These are phyloP conservation scores for Drosophila ficusphila DNA, from an alignment of 1,140 invertebrate species.

Conservation along the genomic window DNA sequence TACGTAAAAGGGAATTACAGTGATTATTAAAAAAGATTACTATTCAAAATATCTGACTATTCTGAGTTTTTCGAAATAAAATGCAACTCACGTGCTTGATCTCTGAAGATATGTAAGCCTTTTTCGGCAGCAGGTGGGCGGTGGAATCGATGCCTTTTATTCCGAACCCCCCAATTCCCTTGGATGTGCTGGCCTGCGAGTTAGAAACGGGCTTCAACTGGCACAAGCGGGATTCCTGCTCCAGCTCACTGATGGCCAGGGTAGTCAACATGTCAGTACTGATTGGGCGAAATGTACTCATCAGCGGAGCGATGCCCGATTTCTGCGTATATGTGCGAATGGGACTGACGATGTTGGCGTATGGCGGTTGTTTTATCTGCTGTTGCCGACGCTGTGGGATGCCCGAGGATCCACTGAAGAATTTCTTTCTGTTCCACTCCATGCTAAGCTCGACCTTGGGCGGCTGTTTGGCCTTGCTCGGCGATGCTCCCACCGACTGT, in stretches of 20 bases:
- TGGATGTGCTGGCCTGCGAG: neutral
- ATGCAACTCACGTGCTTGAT: slow-evolving; percentile 64
- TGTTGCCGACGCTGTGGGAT: slow-evolving; percentile 46
- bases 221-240: slow-evolving; percentile 61
- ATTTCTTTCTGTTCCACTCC: slow-evolving; percentile 35
- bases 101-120: slow-evolving; percentile 79
- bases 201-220: slow-evolving; percentile 8
- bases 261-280: slow-evolving; percentile 33
- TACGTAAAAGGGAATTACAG: too few relatives aligned
- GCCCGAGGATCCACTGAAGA: slow-evolving; percentile 51
- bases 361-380: slow-evolving; percentile 55
- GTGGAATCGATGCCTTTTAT: slow-evolving; percentile 26
- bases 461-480: neutral
- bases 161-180: neutral
- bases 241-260: slow-evolving; percentile 53
- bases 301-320: slow-evolving; percentile 70
- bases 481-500: neutral
- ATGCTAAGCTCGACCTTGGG: slow-evolving; percentile 41
- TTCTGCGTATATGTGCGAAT: slow-evolving; percentile 84
- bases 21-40: too few relatives aligned
- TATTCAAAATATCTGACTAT: too few relatives aligned
- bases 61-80: too few relatives aligned
- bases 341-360: slow-evolving; percentile 82
- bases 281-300: slow-evolving; percentile 58
- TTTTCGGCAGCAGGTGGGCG: slow-evolving; percentile 64